Base-by-base conservation (phyloP, 1,140 invertebrate species). In the Tribolium castaneum region DNA sequence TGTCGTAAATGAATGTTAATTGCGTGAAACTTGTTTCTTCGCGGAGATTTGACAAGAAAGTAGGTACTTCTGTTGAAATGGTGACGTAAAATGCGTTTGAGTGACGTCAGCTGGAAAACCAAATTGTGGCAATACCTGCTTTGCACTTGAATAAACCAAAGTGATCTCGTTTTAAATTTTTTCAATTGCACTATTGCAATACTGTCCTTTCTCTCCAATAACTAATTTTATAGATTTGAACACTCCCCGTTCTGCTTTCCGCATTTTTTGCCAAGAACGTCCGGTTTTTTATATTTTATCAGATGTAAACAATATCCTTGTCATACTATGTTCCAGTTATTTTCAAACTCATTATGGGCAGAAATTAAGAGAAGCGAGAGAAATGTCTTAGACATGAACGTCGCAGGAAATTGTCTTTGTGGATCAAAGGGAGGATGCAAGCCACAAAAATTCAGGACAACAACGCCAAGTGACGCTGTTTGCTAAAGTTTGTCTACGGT, bases 21-120 rank as follows among this genome's bases (percentile, higher is more conserved):
- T 45, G 9, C n/a, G 39, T 12, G 16, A 52, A 14, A 52, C 51
- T 52, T 13, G 14, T 12, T 10, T 10, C 12, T 52, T 52, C 51
- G 14, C 4, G 51, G 13, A 52, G 16, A 52, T 52, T 19, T 45
- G 7, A 3, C 51, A 50, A 50, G 49, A 14, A 50, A 50, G 49
- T 50, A 4, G n/a, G n/a, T 16, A 52, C 12, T 52, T 52, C 2
- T n/a, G 50, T 19, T 56, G 3, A 9, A 19, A 19, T 19, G 19
- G 56, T 66, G 59, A 66, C 59, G 59, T 66, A 10, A 35, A 66
- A 66, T 4, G 5, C n/a, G 59, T 35, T 12, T 12, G 2, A 10
- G n/a, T 66, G 59, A 66, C 25, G 59, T 66, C 59, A 66, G 59
- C 59, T 66, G 59, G 30, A 66, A 66, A 66, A 25, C 56, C 56